Evolutionary conservation across 2,113 vertebrate genomes (phyloP).

Genomic region (Gila orcuttii): DNA sequence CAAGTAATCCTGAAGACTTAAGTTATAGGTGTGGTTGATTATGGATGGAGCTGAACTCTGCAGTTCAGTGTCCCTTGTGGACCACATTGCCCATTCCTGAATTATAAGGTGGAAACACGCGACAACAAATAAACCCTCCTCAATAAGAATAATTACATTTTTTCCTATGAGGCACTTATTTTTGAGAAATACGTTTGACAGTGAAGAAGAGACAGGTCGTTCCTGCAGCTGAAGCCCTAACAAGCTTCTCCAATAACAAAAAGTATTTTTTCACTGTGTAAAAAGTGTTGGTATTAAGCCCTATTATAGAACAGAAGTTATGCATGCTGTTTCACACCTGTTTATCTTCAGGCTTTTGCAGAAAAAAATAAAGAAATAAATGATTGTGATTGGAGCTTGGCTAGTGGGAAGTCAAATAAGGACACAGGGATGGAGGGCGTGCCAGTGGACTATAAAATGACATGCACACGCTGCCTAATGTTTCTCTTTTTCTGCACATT

Average conservation of each 20-base stretch:
- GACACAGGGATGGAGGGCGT: neutral
- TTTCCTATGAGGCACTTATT: neutral
- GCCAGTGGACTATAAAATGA: neutral
- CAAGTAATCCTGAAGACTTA: neutral
- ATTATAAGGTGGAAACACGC: neutral
- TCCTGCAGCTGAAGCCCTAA: neutral
- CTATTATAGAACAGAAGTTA: neutral
- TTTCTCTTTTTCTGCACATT: neutral
- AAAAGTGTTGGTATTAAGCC: neutral
- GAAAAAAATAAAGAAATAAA: neutral
- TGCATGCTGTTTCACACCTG: slow-evolving; percentile 6
- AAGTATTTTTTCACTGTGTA: neutral
- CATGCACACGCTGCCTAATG: neutral
- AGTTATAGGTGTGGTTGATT: neutral
- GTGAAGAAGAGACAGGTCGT: neutral
- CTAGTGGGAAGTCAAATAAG: slow-evolving; percentile 6
- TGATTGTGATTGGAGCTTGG: neutral
- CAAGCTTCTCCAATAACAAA: neutral
- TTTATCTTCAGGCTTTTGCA: slow-evolving; percentile 17
- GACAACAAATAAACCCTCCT: neutral
- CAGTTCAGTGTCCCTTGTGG: neutral
- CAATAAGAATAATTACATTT: neutral
- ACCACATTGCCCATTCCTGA: neutral
- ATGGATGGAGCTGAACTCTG: neutral
- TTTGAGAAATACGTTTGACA: neutral